phyloP scores from a whole-genome alignment of 2,797 vertebrate genomes.

The Chaetophractus vellerosus region DNA sequence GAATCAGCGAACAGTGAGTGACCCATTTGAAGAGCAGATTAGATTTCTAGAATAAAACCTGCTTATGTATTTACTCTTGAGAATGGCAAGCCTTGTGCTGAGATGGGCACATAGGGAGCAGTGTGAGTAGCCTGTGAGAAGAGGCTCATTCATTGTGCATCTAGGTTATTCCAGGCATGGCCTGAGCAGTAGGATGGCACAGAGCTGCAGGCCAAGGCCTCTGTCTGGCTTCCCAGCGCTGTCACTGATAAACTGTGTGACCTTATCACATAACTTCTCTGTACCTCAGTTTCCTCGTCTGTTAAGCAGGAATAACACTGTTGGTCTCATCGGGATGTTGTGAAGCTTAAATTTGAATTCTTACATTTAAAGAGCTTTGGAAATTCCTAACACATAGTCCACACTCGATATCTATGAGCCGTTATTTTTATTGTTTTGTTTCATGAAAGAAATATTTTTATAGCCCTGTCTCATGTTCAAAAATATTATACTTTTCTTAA shows the following conservation, averaged over 20 bases:
- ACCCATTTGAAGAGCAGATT: slow-evolving; percentile 8
- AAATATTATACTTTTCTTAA: neutral
- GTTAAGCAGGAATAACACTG: neutral
- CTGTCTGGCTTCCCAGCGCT: neutral
- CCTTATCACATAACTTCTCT: neutral
- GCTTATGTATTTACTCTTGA: slow-evolving; percentile 13
- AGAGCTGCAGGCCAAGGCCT: neutral
- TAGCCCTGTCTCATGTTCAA: neutral
- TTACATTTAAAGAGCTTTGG: neutral
- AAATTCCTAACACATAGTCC: neutral
- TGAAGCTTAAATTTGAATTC: neutral
- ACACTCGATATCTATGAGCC: neutral
- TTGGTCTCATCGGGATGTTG: neutral
- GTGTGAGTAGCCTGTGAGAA: neutral
- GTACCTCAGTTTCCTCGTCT: neutral
- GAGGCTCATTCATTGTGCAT: neutral
- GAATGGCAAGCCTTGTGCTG: neutral
- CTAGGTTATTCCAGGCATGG: neutral
- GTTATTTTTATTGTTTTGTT: neutral
- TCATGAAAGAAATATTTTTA: slow-evolving; percentile 49
- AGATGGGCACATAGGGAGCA: neutral
- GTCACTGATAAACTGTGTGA: neutral
- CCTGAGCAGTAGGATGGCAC: neutral
- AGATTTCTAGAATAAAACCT: neutral
- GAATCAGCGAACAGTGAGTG: neutral